A percentile compares a stretch with the other conserved stretches of the same genome.
Conservation (phyloP, 2,797 vertebrate species). For the Peromyscus nudipes region DNA sequence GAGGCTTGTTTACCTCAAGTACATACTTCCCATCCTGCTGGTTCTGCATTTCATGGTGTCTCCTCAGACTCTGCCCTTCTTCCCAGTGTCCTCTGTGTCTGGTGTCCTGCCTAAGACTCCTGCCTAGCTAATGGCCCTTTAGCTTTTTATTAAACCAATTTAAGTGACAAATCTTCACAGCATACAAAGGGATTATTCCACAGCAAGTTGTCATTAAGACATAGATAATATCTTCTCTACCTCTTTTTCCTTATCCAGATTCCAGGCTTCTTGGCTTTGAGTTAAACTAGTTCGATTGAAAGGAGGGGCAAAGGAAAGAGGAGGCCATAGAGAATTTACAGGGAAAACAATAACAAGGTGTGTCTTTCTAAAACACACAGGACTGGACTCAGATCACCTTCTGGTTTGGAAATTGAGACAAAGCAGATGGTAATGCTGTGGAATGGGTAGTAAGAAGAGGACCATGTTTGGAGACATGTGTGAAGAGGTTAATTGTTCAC, state of each 20-base stretch:
- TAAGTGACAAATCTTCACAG: neutral
- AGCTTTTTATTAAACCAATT: neutral
- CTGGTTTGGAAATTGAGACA: neutral
- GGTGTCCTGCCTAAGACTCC: neutral
- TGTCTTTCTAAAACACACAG: constrained; percentile 16
- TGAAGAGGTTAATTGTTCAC: neutral
- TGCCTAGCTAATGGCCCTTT: neutral
- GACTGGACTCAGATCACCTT: neutral
- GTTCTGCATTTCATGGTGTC: neutral
- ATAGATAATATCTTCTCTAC: neutral
- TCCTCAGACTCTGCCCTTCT: neutral
- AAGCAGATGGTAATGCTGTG: neutral
- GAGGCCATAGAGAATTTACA: neutral
- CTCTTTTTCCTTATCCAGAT: neutral
- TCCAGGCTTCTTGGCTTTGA: neutral
- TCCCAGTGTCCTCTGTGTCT: neutral
- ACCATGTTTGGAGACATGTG: neutral
- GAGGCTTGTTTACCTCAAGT: neutral
- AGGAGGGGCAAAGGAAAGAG: neutral
- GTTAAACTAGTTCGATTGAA: neutral
- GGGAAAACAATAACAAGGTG: neutral
- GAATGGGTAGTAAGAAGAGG: neutral
- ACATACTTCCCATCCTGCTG: too few species aligned
- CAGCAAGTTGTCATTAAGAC: neutral
- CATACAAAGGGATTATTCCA: neutral